Evolutionary conservation across 2,888 invertebrate species (phyloP), one percentile per base, ranked within the genome.

Genomic region (Anoncus sp.): DNA sequence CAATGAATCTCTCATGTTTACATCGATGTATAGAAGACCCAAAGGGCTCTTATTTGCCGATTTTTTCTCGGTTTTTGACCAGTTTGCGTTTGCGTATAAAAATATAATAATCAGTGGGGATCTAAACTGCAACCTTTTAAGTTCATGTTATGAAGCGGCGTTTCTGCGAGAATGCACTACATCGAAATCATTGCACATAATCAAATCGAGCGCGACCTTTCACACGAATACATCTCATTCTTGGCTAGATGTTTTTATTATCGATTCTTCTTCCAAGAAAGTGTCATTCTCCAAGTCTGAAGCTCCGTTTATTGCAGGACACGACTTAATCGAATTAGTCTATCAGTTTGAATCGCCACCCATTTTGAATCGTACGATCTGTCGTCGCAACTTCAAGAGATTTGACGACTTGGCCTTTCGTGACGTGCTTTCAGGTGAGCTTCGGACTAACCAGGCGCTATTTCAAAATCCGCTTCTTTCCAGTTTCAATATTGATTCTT

Each of bases 311-410:
- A n/a, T n/a, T n/a, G n/a, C n/a, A n/a, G n/a, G 38, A 27, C 1
- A 63, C 72, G 72, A 65, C 24, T 4, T 69, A 4, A 22, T 57
- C 27, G 49, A 65, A 22, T 12, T 65, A 7, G 16, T 31, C 2
- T 49, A 65, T 22, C 7, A 43, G 10, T 22, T 38, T 1, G 62
- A 43, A 5, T 2, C 10, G 10, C 35, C 35, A 5, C 35, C 6
- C 5, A 35, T 35, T 7, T 35, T 7, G 5, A 20, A 49, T 18
- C 49, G 49, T 9, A 18, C 20, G 7, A 49, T 49, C 18, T 10
- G 9, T n/a, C 49, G 49, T 9, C 16, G 49, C 3, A 49, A 49
- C 9, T 49, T 18, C 49, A 49, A n/a, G 4, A 18, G 4, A 9
- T 49, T 49, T 20, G 18, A 49, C 9, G 20, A 20, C 3, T 20